Conservation (phyloP, 2,888 invertebrate genomes). For the Ormyrus rosae region DNA sequence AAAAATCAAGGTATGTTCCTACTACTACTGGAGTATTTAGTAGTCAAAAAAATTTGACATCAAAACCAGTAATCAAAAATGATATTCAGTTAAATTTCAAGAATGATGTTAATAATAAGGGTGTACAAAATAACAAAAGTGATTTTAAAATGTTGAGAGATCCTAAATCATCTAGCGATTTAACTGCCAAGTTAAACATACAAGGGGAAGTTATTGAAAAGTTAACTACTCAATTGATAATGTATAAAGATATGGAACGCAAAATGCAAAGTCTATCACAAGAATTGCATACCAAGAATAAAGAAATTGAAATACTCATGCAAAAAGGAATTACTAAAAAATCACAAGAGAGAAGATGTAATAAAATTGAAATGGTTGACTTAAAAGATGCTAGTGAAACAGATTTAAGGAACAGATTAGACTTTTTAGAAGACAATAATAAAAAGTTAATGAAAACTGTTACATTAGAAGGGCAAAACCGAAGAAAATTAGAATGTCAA, state of each 20-base stretch:
- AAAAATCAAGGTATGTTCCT: conserved; percentile 36
- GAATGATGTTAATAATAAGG: conserved; percentile 26
- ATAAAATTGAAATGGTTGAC: conserved; percentile 40
- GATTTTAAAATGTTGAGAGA: conserved; percentile 21
- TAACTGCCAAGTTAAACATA: conserved; percentile 63
- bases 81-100: conserved; percentile 48
- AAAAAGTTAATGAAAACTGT: conserved; percentile 68
- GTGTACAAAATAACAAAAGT: conserved; percentile 38
- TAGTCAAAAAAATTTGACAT: conserved; percentile 24
- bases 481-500: conserved; percentile 65
- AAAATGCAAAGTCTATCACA: conserved; percentile 58
- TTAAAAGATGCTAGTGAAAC: conserved; percentile 54
- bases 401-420: conserved; percentile 65
- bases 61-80: conserved; percentile 50
- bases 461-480: conserved; percentile 65
- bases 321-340: conserved; percentile 43
- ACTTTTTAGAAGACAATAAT: conserved; percentile 66
- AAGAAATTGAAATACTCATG: conserved; percentile 59
- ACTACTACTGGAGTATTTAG: conserved; percentile 37
- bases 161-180: conserved; percentile 41
- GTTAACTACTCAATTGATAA: conserved; percentile 65
- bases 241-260: conserved; percentile 65
- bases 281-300: conserved; percentile 59
- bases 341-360: conserved; percentile 40
- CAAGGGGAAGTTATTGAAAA: conserved; percentile 67